These are phyloP conservation scores for Echeneis naucrates DNA, from an alignment of 2,797 vertebrate genomes.

Conservation along the genomic window DNA sequence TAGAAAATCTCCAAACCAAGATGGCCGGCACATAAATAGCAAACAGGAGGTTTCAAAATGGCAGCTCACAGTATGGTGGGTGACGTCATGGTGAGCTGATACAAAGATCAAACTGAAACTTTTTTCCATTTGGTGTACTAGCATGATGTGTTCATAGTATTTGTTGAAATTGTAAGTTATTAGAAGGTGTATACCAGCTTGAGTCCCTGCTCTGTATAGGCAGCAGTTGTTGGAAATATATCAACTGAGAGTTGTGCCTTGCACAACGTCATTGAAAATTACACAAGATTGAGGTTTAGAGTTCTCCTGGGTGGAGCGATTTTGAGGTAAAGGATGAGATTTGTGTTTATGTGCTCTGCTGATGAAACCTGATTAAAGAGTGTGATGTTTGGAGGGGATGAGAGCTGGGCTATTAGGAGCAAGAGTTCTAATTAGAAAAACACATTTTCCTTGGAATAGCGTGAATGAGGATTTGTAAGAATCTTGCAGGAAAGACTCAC, in stretches of 20 bases:
- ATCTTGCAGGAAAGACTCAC: constrained; percentile 19
- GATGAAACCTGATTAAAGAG: not conserved
- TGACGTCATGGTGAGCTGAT: no score
- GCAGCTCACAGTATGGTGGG: no score
- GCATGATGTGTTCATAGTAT: no score
- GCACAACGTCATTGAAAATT: not conserved
- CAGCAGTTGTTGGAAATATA: not conserved
- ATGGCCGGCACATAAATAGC: no score
- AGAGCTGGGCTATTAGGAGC: constrained; percentile 6
- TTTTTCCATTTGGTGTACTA: no score
- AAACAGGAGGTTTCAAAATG: no score
- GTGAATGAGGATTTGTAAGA: not conserved
- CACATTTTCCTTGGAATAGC: not conserved
- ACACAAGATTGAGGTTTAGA: not conserved
- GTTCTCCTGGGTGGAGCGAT: not conserved
- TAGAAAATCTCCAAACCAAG: no score
- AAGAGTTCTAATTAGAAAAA: constrained; percentile 22
- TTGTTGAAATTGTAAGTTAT: not conserved
- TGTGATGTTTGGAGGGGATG: not conserved
- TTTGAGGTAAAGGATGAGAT: constrained; percentile 7
- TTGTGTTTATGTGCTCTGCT: not conserved
- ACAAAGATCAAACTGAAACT: no score
- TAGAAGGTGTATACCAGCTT: not conserved
- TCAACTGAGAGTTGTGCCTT: not conserved
- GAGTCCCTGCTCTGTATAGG: not conserved